Evolutionary conservation across 1,140 invertebrate species (phyloP).

Genomic region (Papilio aristodemus): DNA sequence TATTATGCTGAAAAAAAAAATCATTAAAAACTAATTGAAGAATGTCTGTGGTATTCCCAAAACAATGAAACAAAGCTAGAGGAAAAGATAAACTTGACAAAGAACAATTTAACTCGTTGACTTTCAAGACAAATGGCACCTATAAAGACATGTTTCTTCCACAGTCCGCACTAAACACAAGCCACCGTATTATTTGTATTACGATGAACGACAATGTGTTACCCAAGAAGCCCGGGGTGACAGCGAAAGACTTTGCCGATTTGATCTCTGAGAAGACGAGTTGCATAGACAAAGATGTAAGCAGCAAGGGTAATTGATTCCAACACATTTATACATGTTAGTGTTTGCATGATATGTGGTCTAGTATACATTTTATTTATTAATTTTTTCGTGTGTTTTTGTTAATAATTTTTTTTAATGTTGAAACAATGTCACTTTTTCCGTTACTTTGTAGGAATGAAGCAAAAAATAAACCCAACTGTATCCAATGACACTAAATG

Average conservation of each 20-base stretch:
- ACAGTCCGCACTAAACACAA: constrained; percentile 61
- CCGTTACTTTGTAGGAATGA: too few species aligned
- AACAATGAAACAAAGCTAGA: too few species aligned
- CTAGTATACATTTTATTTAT: background rate
- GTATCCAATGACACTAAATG: too few species aligned
- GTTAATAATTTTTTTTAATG: background rate
- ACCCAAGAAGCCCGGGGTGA: constrained; percentile 40
- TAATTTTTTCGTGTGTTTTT: background rate
- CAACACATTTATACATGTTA: constrained; percentile 36
- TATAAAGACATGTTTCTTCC: too few species aligned
- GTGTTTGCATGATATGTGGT: constrained; percentile 7
- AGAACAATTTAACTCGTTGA: too few species aligned
- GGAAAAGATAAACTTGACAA: too few species aligned
- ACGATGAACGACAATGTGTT: constrained; percentile 62
- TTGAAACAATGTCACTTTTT: too few species aligned
- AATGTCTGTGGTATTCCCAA: too few species aligned
- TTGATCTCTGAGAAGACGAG: constrained; percentile 48
- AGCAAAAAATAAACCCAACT: too few species aligned
- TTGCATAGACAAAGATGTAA: constrained; percentile 55
- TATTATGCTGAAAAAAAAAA: too few species aligned
- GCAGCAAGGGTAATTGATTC: constrained; percentile 62
- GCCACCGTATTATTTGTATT: constrained; percentile 58
- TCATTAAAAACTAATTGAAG: too few species aligned
- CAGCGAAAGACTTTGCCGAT: constrained; percentile 54
- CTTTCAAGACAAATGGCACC: constrained; percentile 23